phyloP scores from a whole-genome alignment of 2,888 invertebrate species.

The Pristionchus arcanus region DNA sequence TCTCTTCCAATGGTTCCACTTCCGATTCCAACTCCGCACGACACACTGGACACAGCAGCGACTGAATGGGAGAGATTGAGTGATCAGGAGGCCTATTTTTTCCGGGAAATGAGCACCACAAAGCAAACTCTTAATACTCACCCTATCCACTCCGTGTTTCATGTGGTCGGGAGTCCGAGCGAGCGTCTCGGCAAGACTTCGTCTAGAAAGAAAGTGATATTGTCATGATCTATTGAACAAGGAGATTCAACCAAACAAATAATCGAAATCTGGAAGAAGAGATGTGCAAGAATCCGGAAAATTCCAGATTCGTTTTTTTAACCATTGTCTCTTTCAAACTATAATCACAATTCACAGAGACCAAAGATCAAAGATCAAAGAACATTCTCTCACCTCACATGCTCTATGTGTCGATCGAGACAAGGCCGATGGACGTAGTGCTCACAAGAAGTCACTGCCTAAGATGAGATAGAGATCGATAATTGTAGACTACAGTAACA shows the following conservation, averaged over 20 bases:
- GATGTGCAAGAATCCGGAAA: not conserved
- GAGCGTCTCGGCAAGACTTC: constrained; percentile 52
- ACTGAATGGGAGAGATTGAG: constrained; percentile 28
- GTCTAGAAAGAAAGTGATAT: not conserved
- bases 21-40: constrained; percentile 57
- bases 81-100: not conserved
- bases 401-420: constrained; percentile 52
- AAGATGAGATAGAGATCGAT: not conserved
- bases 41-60: constrained; percentile 60
- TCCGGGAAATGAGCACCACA: not conserved
- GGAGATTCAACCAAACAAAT: not conserved
- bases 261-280: not conserved
- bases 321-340: no score
- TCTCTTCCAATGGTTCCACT: constrained; percentile 55
- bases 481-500: not conserved
- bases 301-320: not conserved
- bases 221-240: not conserved
- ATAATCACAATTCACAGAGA: not conserved
- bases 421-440: constrained; percentile 59
- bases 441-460: constrained; percentile 57
- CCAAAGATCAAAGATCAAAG: not conserved
- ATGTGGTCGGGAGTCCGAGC: constrained; percentile 51
- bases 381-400: constrained; percentile 49
- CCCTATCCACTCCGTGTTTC: constrained; percentile 55
- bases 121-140: not conserved